A percentile compares a stretch with the other conserved stretches of the same genome.
phyloP scores from a whole-genome alignment of 2,113 vertebrate species.

The Coptodon rendalli region DNA sequence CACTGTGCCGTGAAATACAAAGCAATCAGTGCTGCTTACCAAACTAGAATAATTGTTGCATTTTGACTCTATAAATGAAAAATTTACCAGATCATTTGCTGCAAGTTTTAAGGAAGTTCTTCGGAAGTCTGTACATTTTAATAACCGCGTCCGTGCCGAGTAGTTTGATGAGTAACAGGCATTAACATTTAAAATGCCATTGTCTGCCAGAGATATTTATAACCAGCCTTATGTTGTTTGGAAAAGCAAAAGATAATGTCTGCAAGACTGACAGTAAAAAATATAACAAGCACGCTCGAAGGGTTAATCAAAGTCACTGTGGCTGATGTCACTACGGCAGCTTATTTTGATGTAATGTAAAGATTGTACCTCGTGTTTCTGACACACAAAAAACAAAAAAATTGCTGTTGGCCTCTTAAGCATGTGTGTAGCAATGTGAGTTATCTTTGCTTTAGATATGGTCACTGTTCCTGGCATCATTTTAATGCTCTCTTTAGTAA shows the following conservation, averaged over 20 bases:
- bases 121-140: neutral
- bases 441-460: neutral
- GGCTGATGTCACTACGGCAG: neutral
- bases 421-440: neutral
- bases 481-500: neutral
- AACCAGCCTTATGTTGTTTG: neutral
- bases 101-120: neutral
- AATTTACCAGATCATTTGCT: neutral
- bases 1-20: neutral
- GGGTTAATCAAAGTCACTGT: neutral
- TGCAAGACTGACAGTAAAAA: neutral
- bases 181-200: neutral
- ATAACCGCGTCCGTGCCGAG: neutral
- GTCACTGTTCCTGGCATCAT: neutral
- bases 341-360: neutral
- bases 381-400: neutral
- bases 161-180: neutral
- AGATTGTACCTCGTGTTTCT: neutral
- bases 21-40: neutral
- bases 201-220: neutral
- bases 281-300: accelerated
- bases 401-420: neutral
- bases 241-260: neutral
- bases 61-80: neutral
- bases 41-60: neutral